These are phyloP conservation scores for Alligator mississippiensis DNA, from an alignment of 2,113 vertebrate genomes.

Conservation along the genomic window DNA sequence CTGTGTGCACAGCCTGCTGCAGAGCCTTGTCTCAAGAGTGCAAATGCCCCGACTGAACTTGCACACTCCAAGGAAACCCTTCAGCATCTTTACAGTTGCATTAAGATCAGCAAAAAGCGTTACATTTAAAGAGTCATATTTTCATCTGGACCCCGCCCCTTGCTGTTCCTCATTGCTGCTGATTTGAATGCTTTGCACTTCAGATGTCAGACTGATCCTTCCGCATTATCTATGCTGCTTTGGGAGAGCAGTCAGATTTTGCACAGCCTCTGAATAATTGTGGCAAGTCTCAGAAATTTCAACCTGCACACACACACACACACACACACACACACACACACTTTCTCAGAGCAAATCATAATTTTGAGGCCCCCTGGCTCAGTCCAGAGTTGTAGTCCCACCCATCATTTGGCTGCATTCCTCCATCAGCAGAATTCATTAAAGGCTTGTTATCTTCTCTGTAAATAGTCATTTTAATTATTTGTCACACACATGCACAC, in stretches of 20 bases:
- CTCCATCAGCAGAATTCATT: conserved; percentile 24
- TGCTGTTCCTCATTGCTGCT: neutral
- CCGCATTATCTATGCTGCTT: neutral
- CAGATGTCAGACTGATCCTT: neutral
- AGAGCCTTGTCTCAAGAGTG: too few species aligned
- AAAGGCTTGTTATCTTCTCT: conserved; percentile 23
- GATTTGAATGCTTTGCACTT: neutral
- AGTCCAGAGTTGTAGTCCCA: conserved; percentile 63
- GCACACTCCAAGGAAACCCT: too few species aligned
- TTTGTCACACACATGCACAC: conserved; percentile 25
- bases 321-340: neutral
- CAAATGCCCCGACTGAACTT: too few species aligned
- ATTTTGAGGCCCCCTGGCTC: conserved; percentile 52
- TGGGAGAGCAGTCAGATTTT: neutral
- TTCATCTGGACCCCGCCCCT: neutral
- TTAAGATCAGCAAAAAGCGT: neutral
- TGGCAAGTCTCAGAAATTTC: conserved; percentile 24
- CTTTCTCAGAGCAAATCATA: conserved; percentile 25
- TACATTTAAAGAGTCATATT: conserved; percentile 29
- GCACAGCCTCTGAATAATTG: conserved; percentile 11
- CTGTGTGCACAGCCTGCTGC: too few species aligned
- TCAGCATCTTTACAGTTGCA: too few species aligned
- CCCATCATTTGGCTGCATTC: conserved; percentile 27
- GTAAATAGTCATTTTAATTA: conserved; percentile 61
- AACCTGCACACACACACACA: neutral